phyloP scores from a whole-genome alignment of 1,140 invertebrate species.

The Heliconius himera region DNA sequence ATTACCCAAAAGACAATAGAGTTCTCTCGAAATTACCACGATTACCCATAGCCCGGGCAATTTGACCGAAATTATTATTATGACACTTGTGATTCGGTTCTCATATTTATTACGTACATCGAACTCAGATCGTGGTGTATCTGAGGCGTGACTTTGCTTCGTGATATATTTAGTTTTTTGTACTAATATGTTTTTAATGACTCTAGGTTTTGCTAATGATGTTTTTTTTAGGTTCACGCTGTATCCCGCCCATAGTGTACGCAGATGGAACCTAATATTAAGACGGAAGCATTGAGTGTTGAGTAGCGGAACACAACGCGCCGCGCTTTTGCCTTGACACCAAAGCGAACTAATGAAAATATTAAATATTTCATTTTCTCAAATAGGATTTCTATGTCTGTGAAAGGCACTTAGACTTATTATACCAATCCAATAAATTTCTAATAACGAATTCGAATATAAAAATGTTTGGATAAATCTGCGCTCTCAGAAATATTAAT shows the following conservation, averaged over 20 bases:
- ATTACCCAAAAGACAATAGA: conserved; percentile 10
- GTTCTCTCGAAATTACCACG: conserved; percentile 11
- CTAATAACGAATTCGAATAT: too few relatives aligned
- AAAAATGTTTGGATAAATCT: too few relatives aligned
- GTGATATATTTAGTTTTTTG: conserved; percentile 18
- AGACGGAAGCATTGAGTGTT: too few relatives aligned
- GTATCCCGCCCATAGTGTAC: neutral
- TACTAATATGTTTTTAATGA: conserved; percentile 1
- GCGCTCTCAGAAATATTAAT: too few relatives aligned
- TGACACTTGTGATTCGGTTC: conserved; percentile 36
- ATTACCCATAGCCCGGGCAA: conserved; percentile 21
- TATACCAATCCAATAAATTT: too few relatives aligned
- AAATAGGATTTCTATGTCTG: too few relatives aligned
- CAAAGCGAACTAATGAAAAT: too few relatives aligned
- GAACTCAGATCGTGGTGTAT: conserved; percentile 46
- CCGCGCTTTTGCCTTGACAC: too few relatives aligned
- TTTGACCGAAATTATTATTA: conserved; percentile 31
- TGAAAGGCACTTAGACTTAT: too few relatives aligned
- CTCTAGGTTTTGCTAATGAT: neutral
- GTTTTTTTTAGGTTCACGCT: neutral
- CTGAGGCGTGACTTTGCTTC: conserved; percentile 36
- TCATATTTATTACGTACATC: conserved; percentile 45
- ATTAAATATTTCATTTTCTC: too few relatives aligned
- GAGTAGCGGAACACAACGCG: too few relatives aligned
- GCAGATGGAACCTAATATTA: too few relatives aligned